A percentile compares a stretch with the other conserved stretches of the same genome.
These are phyloP conservation scores for Gryllus bimaculatus DNA, from an alignment of 1,140 invertebrate genomes.

Conservation along the genomic window DNA sequence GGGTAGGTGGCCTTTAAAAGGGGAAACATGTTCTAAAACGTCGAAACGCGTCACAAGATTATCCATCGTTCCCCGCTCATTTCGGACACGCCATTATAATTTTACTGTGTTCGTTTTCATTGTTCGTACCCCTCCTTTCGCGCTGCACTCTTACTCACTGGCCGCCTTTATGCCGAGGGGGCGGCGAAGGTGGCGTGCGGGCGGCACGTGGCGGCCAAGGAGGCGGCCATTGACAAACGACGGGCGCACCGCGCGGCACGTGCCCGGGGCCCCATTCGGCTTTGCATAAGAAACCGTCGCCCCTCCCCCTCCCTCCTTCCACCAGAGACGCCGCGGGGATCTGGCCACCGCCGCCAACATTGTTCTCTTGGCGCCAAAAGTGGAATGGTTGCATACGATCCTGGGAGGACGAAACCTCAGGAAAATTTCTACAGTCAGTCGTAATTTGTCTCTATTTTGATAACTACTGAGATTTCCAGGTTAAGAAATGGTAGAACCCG, in stretches of 20 bases:
- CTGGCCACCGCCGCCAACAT: not conserved
- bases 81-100: not conserved
- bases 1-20: not conserved
- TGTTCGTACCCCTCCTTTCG: not conserved
- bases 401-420: too few species aligned
- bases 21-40: slow-evolving; percentile 4
- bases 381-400: too few species aligned
- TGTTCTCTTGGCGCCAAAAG: too few species aligned
- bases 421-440: too few species aligned
- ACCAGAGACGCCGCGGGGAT: not conserved
- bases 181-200: too few species aligned
- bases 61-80: not conserved
- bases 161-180: not conserved
- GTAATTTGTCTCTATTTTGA: too few species aligned
- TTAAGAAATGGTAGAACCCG: too few species aligned
- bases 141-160: not conserved
- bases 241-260: not conserved
- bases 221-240: not conserved
- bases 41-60: not conserved
- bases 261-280: not conserved
- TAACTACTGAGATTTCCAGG: too few species aligned
- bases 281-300: not conserved
- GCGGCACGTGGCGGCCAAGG: not conserved
- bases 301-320: not conserved
- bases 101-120: not conserved